Percentiles rank a stretch among this genome's conserved stretches.
phyloP scores from a whole-genome alignment of 1,140 invertebrate species.

The Paramacrobiotus metropolitanus region DNA sequence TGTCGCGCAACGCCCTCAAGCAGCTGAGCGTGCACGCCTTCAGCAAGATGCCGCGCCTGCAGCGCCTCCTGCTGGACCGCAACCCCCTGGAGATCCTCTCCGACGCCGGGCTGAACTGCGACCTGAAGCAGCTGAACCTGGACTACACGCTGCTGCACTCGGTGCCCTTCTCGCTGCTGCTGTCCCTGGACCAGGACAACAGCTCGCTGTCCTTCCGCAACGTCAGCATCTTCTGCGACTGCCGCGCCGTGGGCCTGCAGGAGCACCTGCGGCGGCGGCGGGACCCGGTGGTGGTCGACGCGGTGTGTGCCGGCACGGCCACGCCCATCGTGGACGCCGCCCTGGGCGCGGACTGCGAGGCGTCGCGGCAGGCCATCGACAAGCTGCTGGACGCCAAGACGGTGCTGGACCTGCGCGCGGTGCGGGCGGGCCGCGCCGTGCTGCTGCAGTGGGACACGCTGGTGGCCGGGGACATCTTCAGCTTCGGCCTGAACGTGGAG shows the following conservation, averaged over 20 bases:
- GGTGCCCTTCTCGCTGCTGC: not conserved
- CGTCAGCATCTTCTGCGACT: not conserved
- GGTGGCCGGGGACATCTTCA: not conserved
- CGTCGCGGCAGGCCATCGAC: not conserved
- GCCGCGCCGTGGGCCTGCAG: not conserved
- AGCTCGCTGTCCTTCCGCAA: not conserved
- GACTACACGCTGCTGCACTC: not conserved
- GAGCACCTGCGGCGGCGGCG: not conserved
- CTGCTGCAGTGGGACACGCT: not conserved
- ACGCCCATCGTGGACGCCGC: not conserved
- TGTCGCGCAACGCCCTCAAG: not conserved
- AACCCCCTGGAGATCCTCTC: constrained; percentile 3
- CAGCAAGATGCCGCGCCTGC: not conserved
- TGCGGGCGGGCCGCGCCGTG: not conserved
- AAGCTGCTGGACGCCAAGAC: not conserved
- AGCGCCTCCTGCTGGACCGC: not conserved
- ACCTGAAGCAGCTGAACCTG: not conserved
- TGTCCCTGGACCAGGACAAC: not conserved
- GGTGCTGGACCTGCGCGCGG: not conserved
- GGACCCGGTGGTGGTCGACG: not conserved
- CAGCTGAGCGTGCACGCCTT: not conserved
- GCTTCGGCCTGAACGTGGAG: not conserved
- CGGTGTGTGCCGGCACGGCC: not conserved
- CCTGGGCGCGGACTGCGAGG: not conserved
- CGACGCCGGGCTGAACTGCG: not conserved